Evolutionary conservation across 1,140 invertebrate species (phyloP).

Genomic region (Brachionus asplanchnoidis): DNA sequence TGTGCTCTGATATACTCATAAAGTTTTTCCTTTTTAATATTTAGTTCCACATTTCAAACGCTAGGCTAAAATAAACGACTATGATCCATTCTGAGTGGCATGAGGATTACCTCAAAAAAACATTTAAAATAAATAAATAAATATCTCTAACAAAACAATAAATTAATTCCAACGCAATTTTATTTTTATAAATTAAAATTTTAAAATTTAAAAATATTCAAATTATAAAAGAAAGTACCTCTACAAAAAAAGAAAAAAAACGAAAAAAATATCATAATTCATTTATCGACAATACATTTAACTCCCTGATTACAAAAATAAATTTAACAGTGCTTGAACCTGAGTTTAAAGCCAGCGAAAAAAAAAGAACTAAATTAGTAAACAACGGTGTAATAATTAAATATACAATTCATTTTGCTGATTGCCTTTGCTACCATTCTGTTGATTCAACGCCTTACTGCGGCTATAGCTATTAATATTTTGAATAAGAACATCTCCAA

Average conservation of each 20-base stretch:
- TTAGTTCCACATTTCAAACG: no score
- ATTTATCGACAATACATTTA: neutral
- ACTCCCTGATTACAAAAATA: conserved; percentile 9
- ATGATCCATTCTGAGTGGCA: no score
- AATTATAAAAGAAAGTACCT: neutral
- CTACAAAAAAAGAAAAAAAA: neutral
- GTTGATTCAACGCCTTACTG: neutral
- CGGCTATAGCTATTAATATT: neutral
- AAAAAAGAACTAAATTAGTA: neutral
- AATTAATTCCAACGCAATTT: neutral
- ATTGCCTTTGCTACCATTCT: neutral
- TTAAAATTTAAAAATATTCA: neutral
- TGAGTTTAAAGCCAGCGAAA: neutral
- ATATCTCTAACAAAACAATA: neutral
- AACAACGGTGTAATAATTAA: conserved; percentile 30
- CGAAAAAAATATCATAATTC: neutral
- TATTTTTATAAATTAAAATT: neutral
- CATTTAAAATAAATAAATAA: no score
- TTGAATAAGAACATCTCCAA: conserved; percentile 12
- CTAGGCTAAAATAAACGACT: no score
- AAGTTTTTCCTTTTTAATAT: no score
- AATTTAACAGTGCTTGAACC: neutral
- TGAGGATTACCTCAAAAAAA: neutral
- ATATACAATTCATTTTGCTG: conserved; percentile 11
- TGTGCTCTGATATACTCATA: no score